These are phyloP conservation scores for Drepana falcataria DNA, from an alignment of 2,888 invertebrate species.

Conservation along the genomic window DNA sequence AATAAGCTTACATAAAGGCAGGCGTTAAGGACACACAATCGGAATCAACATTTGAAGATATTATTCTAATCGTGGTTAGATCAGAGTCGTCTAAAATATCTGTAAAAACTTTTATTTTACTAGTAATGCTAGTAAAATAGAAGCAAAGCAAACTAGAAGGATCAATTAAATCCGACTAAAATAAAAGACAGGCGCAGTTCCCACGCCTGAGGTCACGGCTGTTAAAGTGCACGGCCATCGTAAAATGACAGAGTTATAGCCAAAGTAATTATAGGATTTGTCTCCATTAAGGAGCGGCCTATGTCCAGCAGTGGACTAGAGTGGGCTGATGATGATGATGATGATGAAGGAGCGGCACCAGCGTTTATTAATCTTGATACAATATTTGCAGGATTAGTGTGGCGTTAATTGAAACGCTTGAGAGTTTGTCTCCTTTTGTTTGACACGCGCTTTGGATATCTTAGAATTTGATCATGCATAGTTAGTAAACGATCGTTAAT, in stretches of 20 bases:
- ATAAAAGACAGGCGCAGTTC: conserved; percentile 1
- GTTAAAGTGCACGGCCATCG: conserved; percentile 1
- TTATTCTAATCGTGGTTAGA: background rate
- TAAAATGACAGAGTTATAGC: conserved; percentile 5
- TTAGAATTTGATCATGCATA: background rate
- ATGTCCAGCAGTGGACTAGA: no score
- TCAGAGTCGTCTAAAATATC: background rate
- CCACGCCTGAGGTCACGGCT: conserved; percentile 3
- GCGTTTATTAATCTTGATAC: conserved; percentile 8
- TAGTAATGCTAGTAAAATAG: no score
- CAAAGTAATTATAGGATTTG: conserved; percentile 15
- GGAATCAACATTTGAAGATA: no score
- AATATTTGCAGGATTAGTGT: background rate
- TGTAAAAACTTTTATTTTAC: background rate
- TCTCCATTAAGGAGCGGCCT: conserved; percentile 14
- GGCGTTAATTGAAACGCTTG: background rate
- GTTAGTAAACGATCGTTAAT: no score
- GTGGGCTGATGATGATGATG: no score
- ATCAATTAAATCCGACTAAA: conserved; percentile 2
- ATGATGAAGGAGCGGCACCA: conserved; percentile 11
- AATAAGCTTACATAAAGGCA: background rate
- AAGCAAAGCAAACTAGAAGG: background rate
- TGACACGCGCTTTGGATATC: background rate
- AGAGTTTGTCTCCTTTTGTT: background rate
- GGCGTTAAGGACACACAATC: background rate